Conservation (phyloP, 2,113 vertebrate species). For the Steatornis caripensis region DNA sequence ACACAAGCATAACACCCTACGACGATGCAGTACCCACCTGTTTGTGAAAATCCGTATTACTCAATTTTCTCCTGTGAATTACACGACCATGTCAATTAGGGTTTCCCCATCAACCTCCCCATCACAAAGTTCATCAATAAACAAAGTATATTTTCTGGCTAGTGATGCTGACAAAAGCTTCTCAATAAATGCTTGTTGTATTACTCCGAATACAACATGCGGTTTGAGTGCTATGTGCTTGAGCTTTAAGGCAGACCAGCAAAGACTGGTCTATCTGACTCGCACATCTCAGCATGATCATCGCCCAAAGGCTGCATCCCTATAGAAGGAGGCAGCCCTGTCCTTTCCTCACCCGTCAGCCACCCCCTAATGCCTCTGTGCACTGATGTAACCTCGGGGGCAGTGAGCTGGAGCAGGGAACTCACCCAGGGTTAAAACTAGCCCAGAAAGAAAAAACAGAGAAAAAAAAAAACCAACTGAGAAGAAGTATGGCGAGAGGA, state of each 20-base stretch:
- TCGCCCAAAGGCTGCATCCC: neutral
- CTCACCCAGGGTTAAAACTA: neutral
- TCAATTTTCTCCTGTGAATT: neutral
- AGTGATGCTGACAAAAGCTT: neutral
- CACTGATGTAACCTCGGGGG: neutral
- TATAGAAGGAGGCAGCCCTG: neutral
- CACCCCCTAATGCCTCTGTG: neutral
- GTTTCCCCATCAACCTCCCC: neutral
- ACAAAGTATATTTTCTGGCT: neutral
- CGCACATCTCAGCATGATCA: rapidly evolving
- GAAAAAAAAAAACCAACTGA: neutral
- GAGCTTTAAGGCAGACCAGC: neutral
- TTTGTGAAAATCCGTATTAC: neutral
- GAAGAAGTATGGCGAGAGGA: neutral
- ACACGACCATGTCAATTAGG: neutral
- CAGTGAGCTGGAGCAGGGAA: neutral
- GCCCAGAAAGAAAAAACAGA: neutral
- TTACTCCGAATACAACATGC: neutral
- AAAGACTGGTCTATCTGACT: neutral
- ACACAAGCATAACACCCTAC: neutral
- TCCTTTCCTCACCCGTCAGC: neutral
- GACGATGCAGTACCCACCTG: neutral
- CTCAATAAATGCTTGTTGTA: neutral
- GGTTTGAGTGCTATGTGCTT: neutral
- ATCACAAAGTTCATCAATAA: neutral